A percentile compares a stretch with the other conserved stretches of the same genome.
phyloP scores from a whole-genome alignment of 2,113 vertebrate species.

The Choloepus hoffmanni region DNA sequence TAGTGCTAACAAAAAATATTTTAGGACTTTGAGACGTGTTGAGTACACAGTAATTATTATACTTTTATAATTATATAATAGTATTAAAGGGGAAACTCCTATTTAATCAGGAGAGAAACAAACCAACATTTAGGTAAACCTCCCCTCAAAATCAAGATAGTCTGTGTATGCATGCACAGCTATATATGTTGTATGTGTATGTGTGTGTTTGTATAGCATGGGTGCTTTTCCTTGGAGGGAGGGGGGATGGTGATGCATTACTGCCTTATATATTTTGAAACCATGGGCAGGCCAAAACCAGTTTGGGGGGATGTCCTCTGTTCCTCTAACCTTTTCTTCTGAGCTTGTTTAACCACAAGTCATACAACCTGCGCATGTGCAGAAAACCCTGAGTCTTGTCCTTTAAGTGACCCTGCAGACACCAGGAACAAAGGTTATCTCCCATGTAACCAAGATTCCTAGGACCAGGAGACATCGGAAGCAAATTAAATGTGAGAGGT shows the following conservation, averaged over 20 bases:
- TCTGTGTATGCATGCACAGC: not conserved
- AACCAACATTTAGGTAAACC: not conserved
- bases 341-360: no score
- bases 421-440: no score
- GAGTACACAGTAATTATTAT: not conserved
- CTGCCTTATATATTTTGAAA: not conserved
- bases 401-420: no score
- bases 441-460: no score
- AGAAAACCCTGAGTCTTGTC: no score
- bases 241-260: not conserved
- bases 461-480: no score
- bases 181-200: not conserved
- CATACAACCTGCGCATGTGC: no score
- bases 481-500: no score
- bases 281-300: no score
- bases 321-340: no score
- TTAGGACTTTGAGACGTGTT: not conserved
- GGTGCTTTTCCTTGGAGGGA: not conserved
- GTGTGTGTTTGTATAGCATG: not conserved
- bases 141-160: not conserved
- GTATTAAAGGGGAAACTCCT: not conserved
- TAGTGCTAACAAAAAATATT: slow-evolving; percentile 6
- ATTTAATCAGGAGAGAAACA: slow-evolving; percentile 13
- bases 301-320: no score
- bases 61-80: slow-evolving; percentile 3